phyloP scores from a whole-genome alignment of 2,888 invertebrate species.

The Lithophane leautieri region DNA sequence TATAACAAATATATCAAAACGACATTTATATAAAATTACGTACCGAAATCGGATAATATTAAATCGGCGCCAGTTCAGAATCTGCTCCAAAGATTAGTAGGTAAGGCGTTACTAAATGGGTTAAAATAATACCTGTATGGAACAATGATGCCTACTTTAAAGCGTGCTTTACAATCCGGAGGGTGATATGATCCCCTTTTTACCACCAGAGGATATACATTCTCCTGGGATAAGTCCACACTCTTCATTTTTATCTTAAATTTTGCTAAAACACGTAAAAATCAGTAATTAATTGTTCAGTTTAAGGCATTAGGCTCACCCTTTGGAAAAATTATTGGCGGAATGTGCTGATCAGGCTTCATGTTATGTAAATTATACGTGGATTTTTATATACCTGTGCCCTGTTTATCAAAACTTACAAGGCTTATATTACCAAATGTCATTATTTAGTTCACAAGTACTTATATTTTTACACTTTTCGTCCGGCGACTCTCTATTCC shows the following conservation, averaged over 20 bases:
- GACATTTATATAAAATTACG: neutral
- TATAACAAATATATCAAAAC: no score
- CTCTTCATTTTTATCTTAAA: constrained; percentile 34
- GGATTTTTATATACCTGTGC: no score
- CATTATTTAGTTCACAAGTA: no score
- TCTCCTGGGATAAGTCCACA: constrained; percentile 25
- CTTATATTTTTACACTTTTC: no score
- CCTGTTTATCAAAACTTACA: no score
- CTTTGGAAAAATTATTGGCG: neutral
- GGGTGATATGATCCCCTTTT: constrained; percentile 76
- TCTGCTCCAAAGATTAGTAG: neutral
- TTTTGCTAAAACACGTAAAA: constrained; percentile 38
- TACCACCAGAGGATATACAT: constrained; percentile 60
- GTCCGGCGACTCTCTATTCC: no score
- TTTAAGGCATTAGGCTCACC: neutral
- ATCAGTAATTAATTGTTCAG: neutral
- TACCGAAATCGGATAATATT: neutral
- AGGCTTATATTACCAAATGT: no score
- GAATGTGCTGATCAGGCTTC: neutral
- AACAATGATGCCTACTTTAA: constrained; percentile 77
- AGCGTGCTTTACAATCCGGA: constrained; percentile 68
- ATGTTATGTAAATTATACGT: neutral
- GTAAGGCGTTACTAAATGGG: neutral
- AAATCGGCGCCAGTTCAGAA: no score
- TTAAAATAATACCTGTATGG: constrained; percentile 73